These are phyloP conservation scores for Hepsetus odoe DNA, from an alignment of 2,113 vertebrate species.

Conservation along the genomic window DNA sequence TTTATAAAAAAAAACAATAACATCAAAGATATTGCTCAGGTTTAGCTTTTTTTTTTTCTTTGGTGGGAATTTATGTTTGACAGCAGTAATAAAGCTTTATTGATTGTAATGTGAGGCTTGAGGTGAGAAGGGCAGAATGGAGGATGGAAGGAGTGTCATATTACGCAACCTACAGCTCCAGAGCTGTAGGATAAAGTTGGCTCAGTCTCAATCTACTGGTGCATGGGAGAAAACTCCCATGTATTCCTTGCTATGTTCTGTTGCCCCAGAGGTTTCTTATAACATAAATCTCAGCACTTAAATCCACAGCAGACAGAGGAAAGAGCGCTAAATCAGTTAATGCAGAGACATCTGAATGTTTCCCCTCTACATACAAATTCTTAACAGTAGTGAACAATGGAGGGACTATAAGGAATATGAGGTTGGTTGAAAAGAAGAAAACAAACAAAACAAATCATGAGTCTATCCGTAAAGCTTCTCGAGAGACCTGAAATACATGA, in stretches of 20 bases:
- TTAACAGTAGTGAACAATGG: too few species aligned
- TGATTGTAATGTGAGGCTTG: constrained; percentile 8
- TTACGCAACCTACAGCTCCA: constrained; percentile 29
- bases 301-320: constrained; percentile 17
- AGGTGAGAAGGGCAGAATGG: background rate
- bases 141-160: background rate
- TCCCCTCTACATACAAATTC: background rate
- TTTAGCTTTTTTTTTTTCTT: background rate
- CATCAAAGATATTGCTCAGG: too few species aligned
- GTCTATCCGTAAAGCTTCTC: background rate
- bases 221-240: background rate
- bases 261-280: constrained; percentile 4
- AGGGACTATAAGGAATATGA: constrained; percentile 3
- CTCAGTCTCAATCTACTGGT: background rate
- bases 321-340: constrained; percentile 28
- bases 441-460: background rate
- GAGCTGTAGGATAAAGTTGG: background rate
- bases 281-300: constrained; percentile 7
- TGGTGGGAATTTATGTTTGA: background rate
- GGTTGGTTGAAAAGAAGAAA: background rate
- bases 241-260: background rate
- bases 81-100: background rate
- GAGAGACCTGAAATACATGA: background rate
- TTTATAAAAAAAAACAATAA: too few species aligned
- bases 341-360: constrained; percentile 11